These are phyloP conservation scores for Progne subis DNA, from an alignment of 2,113 vertebrate genomes.

Conservation along the genomic window DNA sequence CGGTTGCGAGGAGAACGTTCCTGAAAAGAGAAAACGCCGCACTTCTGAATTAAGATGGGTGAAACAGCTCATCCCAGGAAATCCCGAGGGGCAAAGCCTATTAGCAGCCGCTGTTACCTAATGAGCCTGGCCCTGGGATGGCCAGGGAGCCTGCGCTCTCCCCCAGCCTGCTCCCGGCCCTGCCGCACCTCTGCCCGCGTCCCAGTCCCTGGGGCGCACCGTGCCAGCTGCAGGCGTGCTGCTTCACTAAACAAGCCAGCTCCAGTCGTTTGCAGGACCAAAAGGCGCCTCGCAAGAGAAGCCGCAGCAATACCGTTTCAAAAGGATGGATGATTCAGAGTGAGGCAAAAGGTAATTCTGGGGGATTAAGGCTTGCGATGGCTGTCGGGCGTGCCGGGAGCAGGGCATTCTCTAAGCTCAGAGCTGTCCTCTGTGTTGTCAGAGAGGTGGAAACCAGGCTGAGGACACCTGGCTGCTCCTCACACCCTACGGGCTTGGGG, in stretches of 20 bases:
- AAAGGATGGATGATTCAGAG: neutral
- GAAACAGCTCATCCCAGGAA: neutral
- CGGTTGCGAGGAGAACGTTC: neutral
- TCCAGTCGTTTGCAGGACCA: neutral
- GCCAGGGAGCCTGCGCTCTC: neutral
- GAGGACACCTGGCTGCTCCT: neutral
- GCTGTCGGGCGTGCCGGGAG: neutral
- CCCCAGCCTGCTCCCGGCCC: neutral
- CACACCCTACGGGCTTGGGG: fast-evolving
- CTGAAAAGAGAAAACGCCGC: neutral
- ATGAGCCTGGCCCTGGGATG: neutral
- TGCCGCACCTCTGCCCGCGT: neutral
- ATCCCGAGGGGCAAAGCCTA: neutral
- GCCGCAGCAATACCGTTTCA: neutral
- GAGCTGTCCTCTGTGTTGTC: neutral
- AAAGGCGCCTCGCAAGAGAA: neutral
- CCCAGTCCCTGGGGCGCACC: fast-evolving
- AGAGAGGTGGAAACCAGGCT: neutral
- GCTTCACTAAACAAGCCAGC: neutral
- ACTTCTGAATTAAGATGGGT: fast-evolving
- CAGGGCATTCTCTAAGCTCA: neutral
- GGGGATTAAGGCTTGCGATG: neutral
- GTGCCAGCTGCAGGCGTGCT: neutral
- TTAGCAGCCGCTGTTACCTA: neutral
- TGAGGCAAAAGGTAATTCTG: neutral